Evolutionary conservation across 2,797 vertebrate species (phyloP), one percentile per base, ranked within the genome.

Genomic region (Lophius americanus): DNA sequence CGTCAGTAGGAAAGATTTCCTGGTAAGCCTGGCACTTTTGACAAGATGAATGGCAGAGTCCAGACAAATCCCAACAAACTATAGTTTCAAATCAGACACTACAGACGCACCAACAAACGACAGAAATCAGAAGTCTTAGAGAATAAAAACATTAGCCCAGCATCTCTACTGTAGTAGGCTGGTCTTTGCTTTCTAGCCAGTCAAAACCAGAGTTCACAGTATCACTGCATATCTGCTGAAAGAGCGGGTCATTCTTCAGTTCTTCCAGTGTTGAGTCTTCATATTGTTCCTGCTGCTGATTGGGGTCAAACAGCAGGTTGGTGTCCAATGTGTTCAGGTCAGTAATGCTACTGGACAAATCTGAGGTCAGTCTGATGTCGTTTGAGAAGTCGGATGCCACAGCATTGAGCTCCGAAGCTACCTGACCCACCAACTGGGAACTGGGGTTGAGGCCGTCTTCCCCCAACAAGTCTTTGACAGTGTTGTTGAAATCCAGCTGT

Each of bases 111-210:
- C 85, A 85, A 91, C 87, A 74, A 88, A 88, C 84, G 59, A 92
- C 86, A 87, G 59, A 90, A 93, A 92, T 93, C 92, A 92, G 63
- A 91, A 92, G 76, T 82, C 66, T 86, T 89, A 88, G 84, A 84
- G 84, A 84, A 73, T 71, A 73, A 83, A 90, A 82, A 89, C 82
- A 85, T 96, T 92, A 99, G 93, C 98, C 97, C 95, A 99, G 93
- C 98, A 99, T 99, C 94, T 99, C 98, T 83, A 99, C 98, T 82
- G 98, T 95, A 81, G 97, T 95, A 76, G 96, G 95, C 92, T 99
- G 98, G 95, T 99, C 98, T 94, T 99, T 99, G 94, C 96, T 99
- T 90, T 99, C 98, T 92, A 99, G 95, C 98, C 98, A 99, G 85
- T 99, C 98, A 85, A 99, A 99, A 90, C 96, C 95, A 68, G 97